Evolutionary conservation across 2,113 vertebrate genomes (phyloP).

Genomic region (Oryzias melastigma): DNA sequence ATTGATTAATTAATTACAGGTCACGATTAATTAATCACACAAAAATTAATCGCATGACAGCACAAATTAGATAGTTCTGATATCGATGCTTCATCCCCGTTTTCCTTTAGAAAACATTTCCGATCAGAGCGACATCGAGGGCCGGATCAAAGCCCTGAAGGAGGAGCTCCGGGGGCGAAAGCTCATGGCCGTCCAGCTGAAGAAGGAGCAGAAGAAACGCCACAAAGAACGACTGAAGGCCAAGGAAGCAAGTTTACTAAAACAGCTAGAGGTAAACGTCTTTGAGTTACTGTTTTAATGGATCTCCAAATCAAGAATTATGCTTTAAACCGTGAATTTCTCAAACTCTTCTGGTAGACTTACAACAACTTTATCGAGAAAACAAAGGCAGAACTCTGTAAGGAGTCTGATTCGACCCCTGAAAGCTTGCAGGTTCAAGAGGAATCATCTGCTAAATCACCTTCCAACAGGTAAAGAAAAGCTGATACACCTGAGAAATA

Average conservation of each 20-base stretch:
- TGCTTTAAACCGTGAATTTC: neutral
- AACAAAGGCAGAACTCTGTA: constrained; percentile 90
- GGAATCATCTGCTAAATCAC: constrained; percentile 79
- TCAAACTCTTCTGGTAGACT: constrained; percentile 71
- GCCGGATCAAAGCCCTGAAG: constrained; percentile 89
- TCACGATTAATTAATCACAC: no score
- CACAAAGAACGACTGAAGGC: constrained; percentile 92
- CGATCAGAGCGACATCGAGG: constrained; percentile 94
- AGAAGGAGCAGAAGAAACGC: constrained; percentile 93
- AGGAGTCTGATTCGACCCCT: constrained; percentile 77
- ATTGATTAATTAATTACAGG: no score
- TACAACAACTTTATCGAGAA: constrained; percentile 96
- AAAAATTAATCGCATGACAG: no score
- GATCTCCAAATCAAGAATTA: no score
- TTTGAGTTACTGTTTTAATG: neutral
- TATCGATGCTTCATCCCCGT: constrained; percentile 35
- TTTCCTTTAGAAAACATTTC: constrained; percentile 86
- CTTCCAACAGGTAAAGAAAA: constrained; percentile 78
- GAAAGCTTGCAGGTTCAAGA: constrained; percentile 84
- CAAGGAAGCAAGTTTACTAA: constrained; percentile 92
- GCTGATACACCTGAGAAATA: neutral
- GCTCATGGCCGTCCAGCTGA: constrained; percentile 89
- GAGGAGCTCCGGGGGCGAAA: constrained; percentile 90
- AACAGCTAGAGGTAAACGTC: constrained; percentile 87
- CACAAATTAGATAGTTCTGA: no score